Conservation (phyloP, 2,888 invertebrate species). For the Synanthedon myopaeformis region DNA sequence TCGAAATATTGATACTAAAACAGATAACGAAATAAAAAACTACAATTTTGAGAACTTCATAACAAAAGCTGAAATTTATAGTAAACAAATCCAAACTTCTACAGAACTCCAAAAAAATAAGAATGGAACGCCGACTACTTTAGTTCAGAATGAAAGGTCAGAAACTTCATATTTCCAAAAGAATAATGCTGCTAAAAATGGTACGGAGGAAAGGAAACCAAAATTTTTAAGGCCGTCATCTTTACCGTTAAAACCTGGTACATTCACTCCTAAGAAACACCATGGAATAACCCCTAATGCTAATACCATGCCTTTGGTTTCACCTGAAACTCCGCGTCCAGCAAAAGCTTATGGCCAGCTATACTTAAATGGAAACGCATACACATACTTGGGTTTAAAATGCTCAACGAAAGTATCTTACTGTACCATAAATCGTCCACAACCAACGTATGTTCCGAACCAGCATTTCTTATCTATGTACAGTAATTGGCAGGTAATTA, state of each 20-base stretch:
- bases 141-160: conserved; percentile 47
- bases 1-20: conserved; percentile 30
- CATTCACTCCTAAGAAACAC: conserved; percentile 83
- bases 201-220: conserved; percentile 56
- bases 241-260: conserved; percentile 85
- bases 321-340: conserved; percentile 91
- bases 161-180: conserved; percentile 65
- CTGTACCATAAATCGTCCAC: conserved; percentile 92
- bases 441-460: conserved; percentile 93
- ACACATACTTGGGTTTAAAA: conserved; percentile 90
- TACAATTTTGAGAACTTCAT: conserved; percentile 66
- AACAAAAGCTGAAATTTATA: conserved; percentile 64
- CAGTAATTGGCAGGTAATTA: conserved; percentile 88
- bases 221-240: conserved; percentile 87
- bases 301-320: conserved; percentile 85
- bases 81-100: conserved; percentile 53
- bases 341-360: conserved; percentile 91
- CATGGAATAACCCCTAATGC: conserved; percentile 86
- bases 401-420: conserved; percentile 92
- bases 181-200: conserved; percentile 31
- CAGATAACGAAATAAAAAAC: conserved; percentile 45
- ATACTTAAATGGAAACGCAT: conserved; percentile 90
- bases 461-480: conserved; percentile 95
- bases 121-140: conserved; percentile 28
- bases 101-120: conserved; percentile 53